These are phyloP conservation scores for Probosciger aterrimus DNA, from an alignment of 2,113 vertebrate species.

Conservation along the genomic window DNA sequence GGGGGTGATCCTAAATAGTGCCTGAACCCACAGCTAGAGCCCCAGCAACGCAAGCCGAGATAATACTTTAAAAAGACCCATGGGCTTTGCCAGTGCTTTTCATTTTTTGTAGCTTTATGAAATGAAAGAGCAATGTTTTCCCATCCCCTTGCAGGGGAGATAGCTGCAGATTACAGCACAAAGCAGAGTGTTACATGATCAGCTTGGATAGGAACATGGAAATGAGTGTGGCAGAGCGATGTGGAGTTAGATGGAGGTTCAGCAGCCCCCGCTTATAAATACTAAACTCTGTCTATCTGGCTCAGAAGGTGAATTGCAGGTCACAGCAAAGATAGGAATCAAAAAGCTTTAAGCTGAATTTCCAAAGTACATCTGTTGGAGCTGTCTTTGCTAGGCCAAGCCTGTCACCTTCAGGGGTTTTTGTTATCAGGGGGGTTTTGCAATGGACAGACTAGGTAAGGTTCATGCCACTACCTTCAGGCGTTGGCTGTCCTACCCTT, in stretches of 20 bases:
- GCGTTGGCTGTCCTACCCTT: background rate
- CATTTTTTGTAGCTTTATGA: background rate
- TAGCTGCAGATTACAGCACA: background rate
- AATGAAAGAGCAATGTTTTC: background rate
- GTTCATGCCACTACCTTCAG: rapidly evolving
- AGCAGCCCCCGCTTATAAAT: conserved; percentile 35
- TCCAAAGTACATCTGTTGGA: background rate
- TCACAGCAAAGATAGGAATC: conserved; percentile 33
- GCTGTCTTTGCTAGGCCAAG: background rate
- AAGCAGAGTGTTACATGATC: background rate
- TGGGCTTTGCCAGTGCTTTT: background rate
- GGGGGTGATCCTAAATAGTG: background rate
- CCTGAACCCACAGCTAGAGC: background rate
- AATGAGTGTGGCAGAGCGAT: background rate
- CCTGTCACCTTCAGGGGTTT: background rate
- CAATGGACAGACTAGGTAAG: rapidly evolving
- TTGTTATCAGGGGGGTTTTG: background rate
- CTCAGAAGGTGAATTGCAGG: background rate
- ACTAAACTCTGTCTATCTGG: background rate
- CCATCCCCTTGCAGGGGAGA: background rate
- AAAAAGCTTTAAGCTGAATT: conserved; percentile 3
- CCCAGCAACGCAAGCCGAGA: rapidly evolving
- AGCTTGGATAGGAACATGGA: conserved; percentile 7
- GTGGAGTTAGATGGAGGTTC: background rate
- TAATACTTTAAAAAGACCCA: background rate